Base-by-base conservation (phyloP, 2,113 vertebrate genomes). In the Pitta sordida region DNA sequence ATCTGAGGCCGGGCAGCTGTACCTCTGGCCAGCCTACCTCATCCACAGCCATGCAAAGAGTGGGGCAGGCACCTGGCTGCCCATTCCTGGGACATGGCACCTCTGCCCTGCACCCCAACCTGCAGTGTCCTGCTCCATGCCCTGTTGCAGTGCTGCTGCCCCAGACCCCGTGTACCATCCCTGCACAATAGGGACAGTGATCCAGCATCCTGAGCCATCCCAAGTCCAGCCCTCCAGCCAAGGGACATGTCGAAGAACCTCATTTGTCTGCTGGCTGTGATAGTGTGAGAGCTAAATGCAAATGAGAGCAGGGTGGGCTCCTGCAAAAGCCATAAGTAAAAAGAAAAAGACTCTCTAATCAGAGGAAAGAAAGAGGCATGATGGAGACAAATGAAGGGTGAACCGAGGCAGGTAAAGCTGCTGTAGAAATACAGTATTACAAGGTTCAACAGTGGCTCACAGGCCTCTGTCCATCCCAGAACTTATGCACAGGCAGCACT, bases 1-100 rank as follows among this genome's bases (percentile, higher is more conserved):
- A 13, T 71, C 48, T 60, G 71, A 73, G 93, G 63, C 51, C 21
- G 6, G 91, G 91, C 96, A 96, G 95, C 86, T 93, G 94, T 76
- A 92, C 22, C 63, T 44, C 94, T 4, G 59, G 39, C 67, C 70
- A 26, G 65, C 30, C 63, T 44, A 48, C 44, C 74, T 37, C 39
- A 6, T 75, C 19, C 63, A 0, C 43, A 4, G 7, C 41, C 13
- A 0, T 1, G 51, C 26, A 3, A n/a, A 48, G 43, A 77, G 51
- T 0, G 2, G 52, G 64, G 37, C 53, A 22, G 11, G 2, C 73
- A 34, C 51, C 69, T 19, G 56, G 49, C 37, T 77, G 71, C 55
- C 34, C 82, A 18, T 19, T 23, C 32, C 24, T 1, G 2, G n/a
- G 64, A 2, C 53, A 29, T 0, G 1, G 67, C 37, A 51, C 37